Percentiles rank a stretch among this genome's conserved stretches.
phyloP scores from a whole-genome alignment of 2,888 invertebrate genomes.

The Euspilapteryx auroguttella region DNA sequence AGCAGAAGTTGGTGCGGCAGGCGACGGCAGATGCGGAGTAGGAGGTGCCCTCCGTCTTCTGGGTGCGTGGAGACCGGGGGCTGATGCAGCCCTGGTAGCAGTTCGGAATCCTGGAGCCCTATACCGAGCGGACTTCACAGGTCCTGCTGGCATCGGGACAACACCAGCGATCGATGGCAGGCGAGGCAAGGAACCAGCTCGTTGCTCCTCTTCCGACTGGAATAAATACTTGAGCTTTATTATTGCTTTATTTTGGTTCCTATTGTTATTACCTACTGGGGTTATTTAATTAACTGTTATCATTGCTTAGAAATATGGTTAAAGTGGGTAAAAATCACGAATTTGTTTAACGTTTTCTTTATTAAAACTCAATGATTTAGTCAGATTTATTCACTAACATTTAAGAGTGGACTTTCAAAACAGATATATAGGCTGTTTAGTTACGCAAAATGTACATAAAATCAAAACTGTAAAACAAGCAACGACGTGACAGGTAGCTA shows the following conservation, averaged over 20 bases:
- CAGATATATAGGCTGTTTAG: too few species aligned
- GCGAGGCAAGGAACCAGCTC: slow-evolving; percentile 78
- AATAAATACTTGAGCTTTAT: slow-evolving; percentile 4
- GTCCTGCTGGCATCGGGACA: slow-evolving; percentile 55
- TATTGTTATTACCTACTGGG: too few species aligned
- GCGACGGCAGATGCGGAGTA: slow-evolving; percentile 33
- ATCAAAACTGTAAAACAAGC: too few species aligned
- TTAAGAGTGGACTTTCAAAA: too few species aligned
- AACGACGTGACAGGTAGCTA: too few species aligned
- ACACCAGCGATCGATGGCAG: slow-evolving; percentile 59
- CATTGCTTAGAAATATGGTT: too few species aligned
- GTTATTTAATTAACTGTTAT: too few species aligned
- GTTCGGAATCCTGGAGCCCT: slow-evolving; percentile 81
- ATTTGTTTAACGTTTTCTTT: too few species aligned
- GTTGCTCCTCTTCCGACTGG: slow-evolving; percentile 59
- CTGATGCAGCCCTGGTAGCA: slow-evolving; percentile 75
- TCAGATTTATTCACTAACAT: too few species aligned
- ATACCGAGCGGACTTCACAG: slow-evolving; percentile 85
- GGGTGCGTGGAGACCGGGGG: slow-evolving; percentile 74
- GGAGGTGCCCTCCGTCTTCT: slow-evolving; percentile 58
- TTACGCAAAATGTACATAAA: too few species aligned
- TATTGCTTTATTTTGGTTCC: slow-evolving; percentile 5
- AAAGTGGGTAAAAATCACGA: too few species aligned
- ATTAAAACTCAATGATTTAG: too few species aligned
- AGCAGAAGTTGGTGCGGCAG: slow-evolving; percentile 42